Percentiles rank a stretch among this genome's conserved stretches.
Evolutionary conservation across 2,888 invertebrate genomes (phyloP).

Genomic region (Brenthis daphne): DNA sequence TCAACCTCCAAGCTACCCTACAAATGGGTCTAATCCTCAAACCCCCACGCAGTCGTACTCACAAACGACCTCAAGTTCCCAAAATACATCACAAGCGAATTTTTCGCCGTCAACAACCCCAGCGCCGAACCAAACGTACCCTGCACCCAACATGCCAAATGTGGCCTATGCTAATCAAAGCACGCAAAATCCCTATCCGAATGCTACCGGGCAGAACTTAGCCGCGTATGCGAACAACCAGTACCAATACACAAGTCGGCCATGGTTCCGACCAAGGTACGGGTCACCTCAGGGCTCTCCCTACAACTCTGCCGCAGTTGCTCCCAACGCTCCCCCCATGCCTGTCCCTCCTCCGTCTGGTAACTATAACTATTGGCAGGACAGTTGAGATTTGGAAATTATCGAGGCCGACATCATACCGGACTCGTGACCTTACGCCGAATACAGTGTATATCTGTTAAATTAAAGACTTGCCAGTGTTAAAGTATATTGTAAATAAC

Average conservation of each 20-base stretch:
- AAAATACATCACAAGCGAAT: constrained; percentile 59
- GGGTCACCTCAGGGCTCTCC: constrained; percentile 73
- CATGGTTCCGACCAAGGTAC: constrained; percentile 74
- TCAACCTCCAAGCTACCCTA: constrained; percentile 63
- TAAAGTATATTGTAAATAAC: constrained; percentile 11
- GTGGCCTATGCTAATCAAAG: constrained; percentile 65
- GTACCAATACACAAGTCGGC: constrained; percentile 72
- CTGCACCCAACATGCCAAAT: constrained; percentile 59
- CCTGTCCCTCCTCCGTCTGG: constrained; percentile 68
- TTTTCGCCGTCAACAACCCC: constrained; percentile 73
- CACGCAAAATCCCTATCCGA: constrained; percentile 72
- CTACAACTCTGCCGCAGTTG: constrained; percentile 58
- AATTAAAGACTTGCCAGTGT: constrained; percentile 7
- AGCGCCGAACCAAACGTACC: constrained; percentile 65
- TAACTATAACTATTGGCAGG: constrained; percentile 77
- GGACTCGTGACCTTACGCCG: constrained; percentile 36
- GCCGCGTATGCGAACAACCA: constrained; percentile 76
- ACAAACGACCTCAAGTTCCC: constrained; percentile 55
- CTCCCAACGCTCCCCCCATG: constrained; percentile 62
- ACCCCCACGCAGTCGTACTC: constrained; percentile 56
- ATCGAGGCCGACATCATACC: constrained; percentile 39
- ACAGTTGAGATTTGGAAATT: constrained; percentile 69
- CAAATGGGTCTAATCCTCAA: constrained; percentile 60
- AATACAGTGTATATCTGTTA: constrained; percentile 28
- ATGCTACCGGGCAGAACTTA: constrained; percentile 74